A percentile compares a stretch with the other conserved stretches of the same genome.
Conservation (phyloP, 2,113 vertebrate genomes). For the Lucifuga dentata region DNA sequence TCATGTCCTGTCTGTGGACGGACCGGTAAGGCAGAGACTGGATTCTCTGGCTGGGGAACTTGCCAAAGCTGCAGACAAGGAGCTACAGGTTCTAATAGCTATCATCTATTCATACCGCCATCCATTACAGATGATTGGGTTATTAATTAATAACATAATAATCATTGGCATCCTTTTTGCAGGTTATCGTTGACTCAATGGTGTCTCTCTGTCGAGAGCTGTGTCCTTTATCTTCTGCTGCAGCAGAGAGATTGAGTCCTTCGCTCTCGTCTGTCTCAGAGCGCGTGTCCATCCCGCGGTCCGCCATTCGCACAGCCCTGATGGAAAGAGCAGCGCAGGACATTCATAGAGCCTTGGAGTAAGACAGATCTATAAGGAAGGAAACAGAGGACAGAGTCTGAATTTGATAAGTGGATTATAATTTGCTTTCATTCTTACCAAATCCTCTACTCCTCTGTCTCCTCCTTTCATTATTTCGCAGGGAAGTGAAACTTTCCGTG, state of each 20-base stretch:
- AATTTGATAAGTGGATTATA: constrained; percentile 53
- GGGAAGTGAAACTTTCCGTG: constrained; percentile 91
- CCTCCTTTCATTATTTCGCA: constrained; percentile 60
- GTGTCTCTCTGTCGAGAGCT: constrained; percentile 90
- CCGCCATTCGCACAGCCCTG: constrained; percentile 87
- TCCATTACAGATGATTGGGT: neutral
- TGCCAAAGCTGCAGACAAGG: constrained; percentile 92
- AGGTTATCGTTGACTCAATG: constrained; percentile 94
- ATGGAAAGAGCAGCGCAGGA: constrained; percentile 86
- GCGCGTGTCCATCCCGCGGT: constrained; percentile 88
- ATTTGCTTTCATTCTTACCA: constrained; percentile 51
- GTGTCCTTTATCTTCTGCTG: constrained; percentile 86
- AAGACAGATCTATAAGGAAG: constrained; percentile 27
- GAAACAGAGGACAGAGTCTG: constrained; percentile 18
- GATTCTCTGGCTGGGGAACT: constrained; percentile 91
- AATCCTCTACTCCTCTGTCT: constrained; percentile 27
- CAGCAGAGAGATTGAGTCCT: constrained; percentile 87
- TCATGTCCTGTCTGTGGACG: constrained; percentile 89
- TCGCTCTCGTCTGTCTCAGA: constrained; percentile 88
- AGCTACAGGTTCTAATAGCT: constrained; percentile 86
- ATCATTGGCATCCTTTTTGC: constrained; percentile 16
- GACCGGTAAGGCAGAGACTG: constrained; percentile 89
- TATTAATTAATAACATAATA: too few species aligned
- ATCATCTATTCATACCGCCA: neutral
- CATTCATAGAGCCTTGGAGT: constrained; percentile 89